A percentile compares a stretch with the other conserved stretches of the same genome.
Evolutionary conservation across 35 echinoderm and acorn worm species (phyloP).

Genomic region (Heliocidaris erythrogramma): DNA sequence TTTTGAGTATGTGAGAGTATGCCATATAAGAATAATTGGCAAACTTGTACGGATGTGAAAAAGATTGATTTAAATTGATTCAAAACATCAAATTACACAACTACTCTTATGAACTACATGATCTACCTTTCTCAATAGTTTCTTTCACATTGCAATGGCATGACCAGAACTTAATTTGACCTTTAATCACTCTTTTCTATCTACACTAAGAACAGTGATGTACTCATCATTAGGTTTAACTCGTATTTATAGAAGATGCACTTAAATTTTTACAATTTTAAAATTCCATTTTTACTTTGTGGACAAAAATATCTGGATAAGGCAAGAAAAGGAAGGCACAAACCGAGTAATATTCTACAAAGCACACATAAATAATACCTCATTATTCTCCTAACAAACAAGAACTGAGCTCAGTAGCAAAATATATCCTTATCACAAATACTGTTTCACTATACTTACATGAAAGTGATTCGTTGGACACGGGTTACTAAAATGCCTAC

Average conservation of each 20-base stretch:
- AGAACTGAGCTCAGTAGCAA: not conserved
- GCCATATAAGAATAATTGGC: too few relatives aligned
- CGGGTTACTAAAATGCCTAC: not conserved
- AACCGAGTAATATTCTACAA: not conserved
- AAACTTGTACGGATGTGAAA: too few relatives aligned
- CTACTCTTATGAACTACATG: too few relatives aligned
- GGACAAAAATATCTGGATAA: not conserved
- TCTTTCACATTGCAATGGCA: too few relatives aligned
- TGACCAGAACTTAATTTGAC: too few relatives aligned
- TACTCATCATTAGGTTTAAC: not conserved
- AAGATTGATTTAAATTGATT: too few relatives aligned
- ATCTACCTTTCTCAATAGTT: too few relatives aligned
- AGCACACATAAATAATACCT: not conserved
- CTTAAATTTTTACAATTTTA: not conserved
- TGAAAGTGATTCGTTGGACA: not conserved
- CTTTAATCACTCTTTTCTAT: too few relatives aligned
- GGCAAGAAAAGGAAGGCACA: constrained; percentile 1
- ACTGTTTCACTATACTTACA: not conserved
- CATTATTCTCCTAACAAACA: not conserved
- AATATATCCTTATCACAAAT: not conserved
- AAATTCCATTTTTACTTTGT: not conserved
- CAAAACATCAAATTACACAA: too few relatives aligned
- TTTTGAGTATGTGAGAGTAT: too few relatives aligned
- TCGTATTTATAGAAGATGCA: not conserved
- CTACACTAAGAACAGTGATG: too few relatives aligned